Base-by-base conservation (phyloP, 2,113 vertebrate species). In the Alethe diademata region DNA sequence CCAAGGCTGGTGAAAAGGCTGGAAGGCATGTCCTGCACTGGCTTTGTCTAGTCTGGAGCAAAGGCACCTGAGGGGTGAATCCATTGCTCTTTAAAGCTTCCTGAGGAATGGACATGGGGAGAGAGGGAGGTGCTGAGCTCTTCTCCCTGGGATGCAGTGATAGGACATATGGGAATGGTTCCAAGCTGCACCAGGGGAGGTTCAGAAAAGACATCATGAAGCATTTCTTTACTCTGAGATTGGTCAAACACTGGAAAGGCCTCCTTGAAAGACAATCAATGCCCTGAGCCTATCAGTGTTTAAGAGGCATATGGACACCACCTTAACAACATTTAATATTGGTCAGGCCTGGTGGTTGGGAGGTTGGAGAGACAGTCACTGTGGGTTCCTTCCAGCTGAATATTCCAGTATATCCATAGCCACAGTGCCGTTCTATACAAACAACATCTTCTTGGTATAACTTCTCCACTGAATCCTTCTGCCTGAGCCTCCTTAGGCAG, bases 291-390 rank as follows among this genome's bases (percentile, higher is more conserved):
- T 58, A 22, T 19, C 36, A 50, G 36, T 8, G 14, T 33, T 36
- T 43, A 33, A 57, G 33, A 58, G 19, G 22, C 4, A 1, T 43
- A 80, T 36, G 31, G 20, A 79, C 26, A 88, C 12, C 17, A 20
- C 13, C 22, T 19, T 57, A 65, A 36, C 42, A 23, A 36, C 1
- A 6, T 31, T 14, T 14, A 57, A 42, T 66, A 25, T 25, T 57
- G 35, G 43, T 31, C 35, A 85, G 60, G 35, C 19, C 25, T 42
- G 36, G 20, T 0, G 2, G 8, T 19, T 0, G 0, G 50, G 18
- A 28, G 71, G 26, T 22, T 40, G 20, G 42, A 31, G 23, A 29
- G 5, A 29, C 23, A 29, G 66, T 24, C 5, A 0, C 8, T 2
- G 1, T 24, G 12, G 38, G 29, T 62, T 17, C 13, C 11, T 38